Conservation (phyloP, 2,113 vertebrate species). For the Seriola quinqueradiata region DNA sequence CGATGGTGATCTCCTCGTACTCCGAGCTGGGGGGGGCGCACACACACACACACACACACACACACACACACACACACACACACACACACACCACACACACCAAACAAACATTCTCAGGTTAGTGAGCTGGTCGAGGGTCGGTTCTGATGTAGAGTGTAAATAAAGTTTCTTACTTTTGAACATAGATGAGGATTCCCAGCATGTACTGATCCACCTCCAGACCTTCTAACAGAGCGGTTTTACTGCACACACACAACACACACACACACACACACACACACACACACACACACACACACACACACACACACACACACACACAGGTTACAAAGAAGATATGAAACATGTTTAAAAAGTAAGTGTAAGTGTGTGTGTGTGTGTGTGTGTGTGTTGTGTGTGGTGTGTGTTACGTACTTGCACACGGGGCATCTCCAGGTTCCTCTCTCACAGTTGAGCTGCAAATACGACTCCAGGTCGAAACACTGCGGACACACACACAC, state of each 20-base stretch:
- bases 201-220: slow-evolving; percentile 98
- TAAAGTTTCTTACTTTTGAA: slow-evolving; percentile 89
- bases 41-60: too few relatives aligned
- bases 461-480: slow-evolving; percentile 91
- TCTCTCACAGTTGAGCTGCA: slow-evolving; percentile 87
- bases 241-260: slow-evolving; percentile 80
- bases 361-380: not conserved
- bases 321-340: not conserved
- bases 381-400: not conserved
- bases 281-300: not conserved
- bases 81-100: too few relatives aligned
- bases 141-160: too few relatives aligned
- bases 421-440: slow-evolving; percentile 89
- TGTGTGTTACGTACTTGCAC: slow-evolving; percentile 80
- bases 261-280: slow-evolving; percentile 21
- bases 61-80: too few relatives aligned
- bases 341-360: not conserved
- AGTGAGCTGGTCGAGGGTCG: too few relatives aligned
- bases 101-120: too few relatives aligned
- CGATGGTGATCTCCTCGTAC: slow-evolving; percentile 96
- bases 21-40: slow-evolving; percentile 86
- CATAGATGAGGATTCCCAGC: slow-evolving; percentile 94
- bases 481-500: slow-evolving; percentile 77
- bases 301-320: slow-evolving; percentile 31
- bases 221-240: slow-evolving; percentile 93